These are phyloP conservation scores for Teleogryllus occipitalis DNA, from an alignment of 1,140 invertebrate genomes.

Conservation along the genomic window DNA sequence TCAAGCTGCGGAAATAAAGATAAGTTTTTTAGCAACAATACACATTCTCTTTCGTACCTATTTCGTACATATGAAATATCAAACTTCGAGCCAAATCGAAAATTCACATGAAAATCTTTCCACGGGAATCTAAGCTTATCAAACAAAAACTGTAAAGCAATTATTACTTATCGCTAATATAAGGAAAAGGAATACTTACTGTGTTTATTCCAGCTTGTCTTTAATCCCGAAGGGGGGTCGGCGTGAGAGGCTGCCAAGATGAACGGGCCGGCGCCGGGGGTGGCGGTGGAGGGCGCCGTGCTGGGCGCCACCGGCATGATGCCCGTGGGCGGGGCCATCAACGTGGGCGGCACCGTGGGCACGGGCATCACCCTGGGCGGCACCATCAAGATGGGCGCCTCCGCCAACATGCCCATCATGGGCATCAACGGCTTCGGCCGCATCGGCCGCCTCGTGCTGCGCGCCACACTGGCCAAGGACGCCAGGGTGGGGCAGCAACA, in stretches of 20 bases:
- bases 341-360: neutral
- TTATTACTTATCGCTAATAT: too few species aligned
- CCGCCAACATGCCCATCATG: constrained; percentile 28
- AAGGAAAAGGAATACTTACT: too few species aligned
- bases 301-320: neutral
- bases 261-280: neutral
- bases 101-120: too few species aligned
- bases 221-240: too few species aligned
- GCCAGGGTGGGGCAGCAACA: neutral
- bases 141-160: too few species aligned
- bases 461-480: constrained; percentile 31
- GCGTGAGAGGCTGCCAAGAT: neutral
- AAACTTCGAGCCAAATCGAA: too few species aligned
- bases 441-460: constrained; percentile 51
- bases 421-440: constrained; percentile 49
- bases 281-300: neutral
- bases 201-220: too few species aligned
- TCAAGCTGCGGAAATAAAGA: too few species aligned
- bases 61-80: too few species aligned
- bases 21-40: too few species aligned
- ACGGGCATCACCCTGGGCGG: neutral
- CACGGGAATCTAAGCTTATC: too few species aligned
- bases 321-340: neutral
- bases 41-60: too few species aligned
- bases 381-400: neutral